phyloP scores from a whole-genome alignment of 2,888 invertebrate genomes.

The Cataglyphis livida region DNA sequence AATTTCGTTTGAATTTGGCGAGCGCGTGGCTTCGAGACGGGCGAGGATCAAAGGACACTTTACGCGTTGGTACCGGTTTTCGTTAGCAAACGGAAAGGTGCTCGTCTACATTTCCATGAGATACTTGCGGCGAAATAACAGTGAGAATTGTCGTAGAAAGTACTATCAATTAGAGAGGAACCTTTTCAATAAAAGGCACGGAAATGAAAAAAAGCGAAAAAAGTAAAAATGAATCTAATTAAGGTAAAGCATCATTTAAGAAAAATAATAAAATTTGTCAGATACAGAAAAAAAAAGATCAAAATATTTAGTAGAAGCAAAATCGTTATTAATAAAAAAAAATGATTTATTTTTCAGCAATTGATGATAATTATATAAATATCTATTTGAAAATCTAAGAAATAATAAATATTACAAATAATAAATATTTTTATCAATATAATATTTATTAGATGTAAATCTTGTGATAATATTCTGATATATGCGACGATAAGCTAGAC shows the following conservation, averaged over 20 bases:
- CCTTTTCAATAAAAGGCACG: constrained; percentile 12
- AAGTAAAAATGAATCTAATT: constrained; percentile 67
- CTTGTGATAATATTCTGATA: neutral
- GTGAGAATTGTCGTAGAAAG: constrained; percentile 21
- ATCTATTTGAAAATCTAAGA: neutral
- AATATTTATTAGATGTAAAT: constrained; percentile 5
- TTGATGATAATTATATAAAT: neutral
- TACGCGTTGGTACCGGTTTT: constrained; percentile 45
- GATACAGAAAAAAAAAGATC: constrained; percentile 26
- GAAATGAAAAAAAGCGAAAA: constrained; percentile 24
- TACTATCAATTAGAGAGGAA: constrained; percentile 30
- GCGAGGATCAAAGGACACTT: constrained; percentile 67
- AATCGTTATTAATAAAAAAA: constrained; percentile 9
- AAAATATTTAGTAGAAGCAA: neutral
- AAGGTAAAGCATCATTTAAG: constrained; percentile 70
- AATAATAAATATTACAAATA: neutral
- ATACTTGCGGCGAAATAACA: neutral
- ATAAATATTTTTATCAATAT: constrained; percentile 22
- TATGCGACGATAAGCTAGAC: constrained; percentile 23
- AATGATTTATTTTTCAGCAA: neutral
- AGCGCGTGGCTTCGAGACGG: constrained; percentile 53
- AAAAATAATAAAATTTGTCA: constrained; percentile 66
- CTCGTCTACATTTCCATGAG: constrained; percentile 23
- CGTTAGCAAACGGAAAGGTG: constrained; percentile 48
- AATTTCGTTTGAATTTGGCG: constrained; percentile 67